These are phyloP conservation scores for Chrysochloris asiatica DNA, from an alignment of 2,113 vertebrate genomes.

Conservation along the genomic window DNA sequence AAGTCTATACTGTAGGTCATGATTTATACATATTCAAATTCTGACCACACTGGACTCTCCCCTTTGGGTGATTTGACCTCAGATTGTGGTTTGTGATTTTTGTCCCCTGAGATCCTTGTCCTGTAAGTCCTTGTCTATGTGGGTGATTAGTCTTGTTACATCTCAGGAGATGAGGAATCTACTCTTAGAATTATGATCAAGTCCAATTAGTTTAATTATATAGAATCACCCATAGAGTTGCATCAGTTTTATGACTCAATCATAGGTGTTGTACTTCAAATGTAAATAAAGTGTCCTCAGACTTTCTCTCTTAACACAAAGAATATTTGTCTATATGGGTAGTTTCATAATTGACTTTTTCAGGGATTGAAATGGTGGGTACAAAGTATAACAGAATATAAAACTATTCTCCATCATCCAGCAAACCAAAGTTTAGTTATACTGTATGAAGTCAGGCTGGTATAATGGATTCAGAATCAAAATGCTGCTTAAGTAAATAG, in stretches of 20 bases:
- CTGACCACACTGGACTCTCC: neutral
- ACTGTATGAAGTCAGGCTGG: neutral
- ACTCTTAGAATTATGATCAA: neutral
- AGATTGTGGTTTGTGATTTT: neutral
- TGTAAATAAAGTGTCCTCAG: neutral
- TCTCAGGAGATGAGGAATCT: conserved; percentile 48
- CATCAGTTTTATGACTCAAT: neutral
- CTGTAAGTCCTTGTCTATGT: neutral
- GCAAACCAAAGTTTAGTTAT: neutral
- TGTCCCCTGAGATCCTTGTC: neutral
- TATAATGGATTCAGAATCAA: neutral
- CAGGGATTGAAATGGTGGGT: neutral
- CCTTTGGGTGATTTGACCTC: neutral
- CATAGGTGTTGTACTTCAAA: neutral
- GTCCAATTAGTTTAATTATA: conserved; percentile 59
- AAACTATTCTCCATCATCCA: neutral
- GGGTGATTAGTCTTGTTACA: neutral
- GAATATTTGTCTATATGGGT: neutral
- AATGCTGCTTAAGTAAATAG: neutral
- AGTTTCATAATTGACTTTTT: neutral
- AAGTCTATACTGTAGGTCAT: neutral
- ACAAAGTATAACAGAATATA: neutral
- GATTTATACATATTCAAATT: neutral
- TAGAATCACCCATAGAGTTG: neutral
- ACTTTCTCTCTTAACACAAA: neutral